Conservation (phyloP, 2,113 vertebrate species). For the Sardina pilchardus region DNA sequence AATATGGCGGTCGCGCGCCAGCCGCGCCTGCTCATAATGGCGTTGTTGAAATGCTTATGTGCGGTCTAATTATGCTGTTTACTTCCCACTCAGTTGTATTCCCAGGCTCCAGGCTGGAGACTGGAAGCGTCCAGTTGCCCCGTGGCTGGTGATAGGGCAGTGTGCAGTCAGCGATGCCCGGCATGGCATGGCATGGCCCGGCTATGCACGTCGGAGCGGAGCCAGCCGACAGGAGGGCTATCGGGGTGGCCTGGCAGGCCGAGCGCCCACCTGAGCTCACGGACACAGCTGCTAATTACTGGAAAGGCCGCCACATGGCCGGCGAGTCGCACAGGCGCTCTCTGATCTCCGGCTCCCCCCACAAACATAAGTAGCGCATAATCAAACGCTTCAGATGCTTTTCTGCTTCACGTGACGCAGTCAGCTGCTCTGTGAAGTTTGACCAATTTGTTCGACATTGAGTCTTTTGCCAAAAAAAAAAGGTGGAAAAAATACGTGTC, state of each 20-base stretch:
- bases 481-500: neutral
- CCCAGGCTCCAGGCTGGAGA: neutral
- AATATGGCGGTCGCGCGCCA: neutral
- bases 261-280: conserved; percentile 55
- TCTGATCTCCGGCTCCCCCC: conserved; percentile 19
- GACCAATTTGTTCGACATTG: conserved; percentile 48
- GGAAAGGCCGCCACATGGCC: conserved; percentile 45
- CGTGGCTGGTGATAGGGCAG: conserved; percentile 24
- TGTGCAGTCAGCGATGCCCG: neutral
- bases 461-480: conserved; percentile 34
- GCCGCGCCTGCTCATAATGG: neutral
- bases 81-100: neutral
- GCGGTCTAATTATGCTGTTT: conserved; percentile 6
- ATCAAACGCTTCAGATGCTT: conserved; percentile 55
- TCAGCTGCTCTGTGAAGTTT: conserved; percentile 41
- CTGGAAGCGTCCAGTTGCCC: conserved; percentile 1
- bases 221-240: conserved; percentile 2
- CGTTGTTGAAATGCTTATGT: neutral
- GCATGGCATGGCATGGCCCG: neutral
- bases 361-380: conserved; percentile 55
- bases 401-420: conserved; percentile 51
- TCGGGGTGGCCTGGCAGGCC: conserved; percentile 4
- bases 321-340: neutral
- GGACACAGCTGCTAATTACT: conserved; percentile 70
- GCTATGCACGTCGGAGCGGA: neutral